Conservation (phyloP, 2,113 vertebrate genomes). For the Grantiella picta region DNA sequence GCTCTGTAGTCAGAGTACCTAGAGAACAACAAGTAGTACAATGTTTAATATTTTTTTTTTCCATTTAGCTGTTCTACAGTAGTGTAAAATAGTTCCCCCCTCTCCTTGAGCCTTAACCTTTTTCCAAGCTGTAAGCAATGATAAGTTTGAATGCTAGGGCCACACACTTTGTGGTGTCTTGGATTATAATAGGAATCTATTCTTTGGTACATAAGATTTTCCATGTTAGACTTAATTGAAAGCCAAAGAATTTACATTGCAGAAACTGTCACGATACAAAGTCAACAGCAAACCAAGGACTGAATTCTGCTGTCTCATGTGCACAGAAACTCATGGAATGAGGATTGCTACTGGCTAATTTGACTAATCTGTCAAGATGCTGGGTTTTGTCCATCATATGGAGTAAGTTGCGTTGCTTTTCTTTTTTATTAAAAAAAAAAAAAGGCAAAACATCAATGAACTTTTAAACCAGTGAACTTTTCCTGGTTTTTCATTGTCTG, state of each 20-base stretch:
- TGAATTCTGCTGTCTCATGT: background rate
- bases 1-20: background rate
- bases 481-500: slow-evolving; percentile 8
- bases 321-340: slow-evolving; percentile 26
- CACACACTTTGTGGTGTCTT: background rate
- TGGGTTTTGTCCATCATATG: slow-evolving; percentile 46
- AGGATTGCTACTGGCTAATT: background rate
- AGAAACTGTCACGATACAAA: background rate
- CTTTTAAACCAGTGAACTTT: background rate
- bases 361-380: slow-evolving; percentile 17
- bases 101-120: slow-evolving; percentile 22
- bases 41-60: background rate
- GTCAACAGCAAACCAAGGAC: background rate
- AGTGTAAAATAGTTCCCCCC: background rate
- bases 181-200: background rate
- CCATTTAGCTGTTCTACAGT: background rate
- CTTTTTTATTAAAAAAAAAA: background rate
- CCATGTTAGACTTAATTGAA: background rate
- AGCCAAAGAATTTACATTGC: slow-evolving; percentile 53
- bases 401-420: background rate
- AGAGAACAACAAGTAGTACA: background rate
- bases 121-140: background rate
- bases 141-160: background rate
- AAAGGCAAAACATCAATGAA: background rate
- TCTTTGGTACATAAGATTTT: slow-evolving; percentile 27